Conservation (phyloP, 2,797 vertebrate species). For the Pogoniulus pusillus region DNA sequence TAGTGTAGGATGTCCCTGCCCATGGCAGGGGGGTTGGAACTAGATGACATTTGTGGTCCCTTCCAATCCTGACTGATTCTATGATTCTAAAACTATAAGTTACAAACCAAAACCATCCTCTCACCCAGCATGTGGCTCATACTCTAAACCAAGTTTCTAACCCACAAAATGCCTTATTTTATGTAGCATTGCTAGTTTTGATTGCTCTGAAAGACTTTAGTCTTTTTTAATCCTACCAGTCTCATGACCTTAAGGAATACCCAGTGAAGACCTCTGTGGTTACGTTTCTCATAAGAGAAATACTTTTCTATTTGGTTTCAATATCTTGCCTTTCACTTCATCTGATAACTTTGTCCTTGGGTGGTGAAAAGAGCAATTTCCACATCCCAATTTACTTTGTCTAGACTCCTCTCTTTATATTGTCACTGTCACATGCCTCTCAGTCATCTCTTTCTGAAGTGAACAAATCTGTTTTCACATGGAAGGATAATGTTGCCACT, state of each 20-base stretch:
- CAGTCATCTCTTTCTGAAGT: background rate
- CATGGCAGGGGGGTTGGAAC: too few relatives aligned
- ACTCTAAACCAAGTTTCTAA: background rate
- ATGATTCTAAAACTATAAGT: background rate
- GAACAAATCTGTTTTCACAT: background rate
- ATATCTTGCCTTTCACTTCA: slow-evolving; percentile 1
- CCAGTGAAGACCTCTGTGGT: background rate
- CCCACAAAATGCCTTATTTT: background rate
- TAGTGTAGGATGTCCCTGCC: too few relatives aligned
- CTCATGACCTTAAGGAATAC: background rate
- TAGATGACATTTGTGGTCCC: too few relatives aligned
- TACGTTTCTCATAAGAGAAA: background rate
- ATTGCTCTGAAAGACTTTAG: background rate
- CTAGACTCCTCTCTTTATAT: background rate
- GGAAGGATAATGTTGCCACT: background rate
- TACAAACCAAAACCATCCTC: background rate
- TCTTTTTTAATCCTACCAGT: background rate
- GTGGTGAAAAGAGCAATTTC: slow-evolving; percentile 15
- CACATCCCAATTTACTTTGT: background rate
- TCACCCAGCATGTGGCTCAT: background rate
- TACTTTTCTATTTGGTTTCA: background rate
- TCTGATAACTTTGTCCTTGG: background rate
- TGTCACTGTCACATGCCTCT: background rate
- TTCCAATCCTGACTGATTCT: too few relatives aligned
- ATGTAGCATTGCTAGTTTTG: background rate